Base-by-base conservation (phyloP, 2,113 vertebrate genomes). In the Rana temporaria region DNA sequence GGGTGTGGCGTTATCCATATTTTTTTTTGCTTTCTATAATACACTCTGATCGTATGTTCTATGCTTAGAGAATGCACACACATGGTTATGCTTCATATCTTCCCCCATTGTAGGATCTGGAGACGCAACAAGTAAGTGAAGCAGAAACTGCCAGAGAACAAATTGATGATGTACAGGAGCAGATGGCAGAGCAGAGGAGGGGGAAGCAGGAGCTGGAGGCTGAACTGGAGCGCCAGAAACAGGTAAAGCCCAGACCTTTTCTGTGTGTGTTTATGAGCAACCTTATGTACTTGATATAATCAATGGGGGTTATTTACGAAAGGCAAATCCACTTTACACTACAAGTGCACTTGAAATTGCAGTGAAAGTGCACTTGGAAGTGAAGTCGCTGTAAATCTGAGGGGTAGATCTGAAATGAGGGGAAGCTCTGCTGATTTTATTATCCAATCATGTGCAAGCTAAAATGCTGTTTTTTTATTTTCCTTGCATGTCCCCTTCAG, bases 141-240 rank as follows among this genome's bases (percentile, higher is more conserved):
- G 93, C 95, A 1, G 97, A 99, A 70, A 89, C 93, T 0, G 93
- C 95, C 88, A 90, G 96, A 85, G 96, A 99, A 84, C 97, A 97
- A 84, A 90, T 96, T 86, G 88, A 89, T 78, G 96, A 99, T 30
- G 72, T 96, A 0, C 95, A 97, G 57, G 97, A 99, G 77, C 96
- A 98, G 56, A 89, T 95, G 75, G 81, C 87, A 2, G 73, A 87
- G 1, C 94, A 95, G 18, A 94, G 85, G 88, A 91, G 91, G 75
- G 91, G 92, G 14, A 98, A 94, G 79, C 96, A 96, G 88, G 98
- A 98, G 76, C 71, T 92, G 30, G 97, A 99, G 75, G 94, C 94
- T 4, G 98, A 99, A 77, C 53, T 97, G 22, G 98, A 99, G 78
- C 91, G 96, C 7, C 95, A 95, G 85, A 99, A 98, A 88, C 98